Conservation (phyloP, 2,888 invertebrate genomes). For the Dasypolia templi region DNA sequence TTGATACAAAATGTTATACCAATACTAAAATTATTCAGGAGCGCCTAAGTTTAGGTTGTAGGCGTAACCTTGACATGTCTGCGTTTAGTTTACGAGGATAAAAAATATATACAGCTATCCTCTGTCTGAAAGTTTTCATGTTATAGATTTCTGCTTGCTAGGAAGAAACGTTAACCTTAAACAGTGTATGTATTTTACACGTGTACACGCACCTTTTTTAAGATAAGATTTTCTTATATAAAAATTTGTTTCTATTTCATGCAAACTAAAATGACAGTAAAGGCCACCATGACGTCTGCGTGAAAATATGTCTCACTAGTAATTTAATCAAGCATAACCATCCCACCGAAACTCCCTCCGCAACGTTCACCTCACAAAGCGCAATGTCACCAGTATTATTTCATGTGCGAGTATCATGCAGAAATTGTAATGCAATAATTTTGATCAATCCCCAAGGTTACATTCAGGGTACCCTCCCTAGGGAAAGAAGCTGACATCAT, state of each 20-base stretch:
- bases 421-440: constrained; percentile 18
- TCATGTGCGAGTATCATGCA: neutral
- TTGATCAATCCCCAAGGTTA: constrained; percentile 8
- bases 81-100: constrained; percentile 25
- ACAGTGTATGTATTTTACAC: constrained; percentile 16
- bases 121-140: constrained; percentile 33
- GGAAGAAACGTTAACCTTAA: constrained; percentile 38
- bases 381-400: constrained; percentile 1
- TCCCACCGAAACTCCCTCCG: neutral
- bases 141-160: constrained; percentile 29
- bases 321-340: constrained; percentile 1
- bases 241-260: constrained; percentile 6
- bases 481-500: constrained; percentile 18
- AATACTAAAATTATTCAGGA: constrained; percentile 30
- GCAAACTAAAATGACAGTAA: neutral
- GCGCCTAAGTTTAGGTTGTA: constrained; percentile 27
- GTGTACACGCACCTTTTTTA: constrained; percentile 15
- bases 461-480: neutral
- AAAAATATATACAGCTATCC: constrained; percentile 27
- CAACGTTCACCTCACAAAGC: neutral
- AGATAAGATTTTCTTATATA: neutral
- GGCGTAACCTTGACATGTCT: constrained; percentile 41
- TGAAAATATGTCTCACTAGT: neutral
- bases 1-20: constrained; percentile 7
- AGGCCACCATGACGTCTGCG: neutral